A percentile compares a stretch with the other conserved stretches of the same genome.
These are phyloP conservation scores for Caretta caretta DNA, from an alignment of 2,113 vertebrate species.

Conservation along the genomic window DNA sequence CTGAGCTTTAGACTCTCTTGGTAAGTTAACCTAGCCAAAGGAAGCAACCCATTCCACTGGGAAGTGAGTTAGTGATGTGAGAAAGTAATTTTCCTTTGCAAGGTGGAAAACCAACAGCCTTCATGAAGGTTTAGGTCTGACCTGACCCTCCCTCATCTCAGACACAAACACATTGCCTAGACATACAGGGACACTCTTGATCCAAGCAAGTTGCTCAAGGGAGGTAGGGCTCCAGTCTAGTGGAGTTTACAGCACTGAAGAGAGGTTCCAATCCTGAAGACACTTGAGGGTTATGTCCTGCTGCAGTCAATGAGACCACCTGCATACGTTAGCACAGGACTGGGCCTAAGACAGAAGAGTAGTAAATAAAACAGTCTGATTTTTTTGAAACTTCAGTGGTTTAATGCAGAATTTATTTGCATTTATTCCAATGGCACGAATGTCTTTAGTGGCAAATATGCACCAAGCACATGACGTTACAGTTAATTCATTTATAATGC, in stretches of 20 bases:
- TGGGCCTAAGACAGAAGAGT: background rate
- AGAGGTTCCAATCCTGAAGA: background rate
- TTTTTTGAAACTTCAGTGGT: background rate
- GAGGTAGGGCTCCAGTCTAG: background rate
- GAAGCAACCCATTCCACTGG: too few species aligned
- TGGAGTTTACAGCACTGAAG: background rate
- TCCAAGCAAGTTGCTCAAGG: background rate
- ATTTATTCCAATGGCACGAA: background rate
- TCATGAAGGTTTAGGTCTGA: background rate
- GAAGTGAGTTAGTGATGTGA: background rate
- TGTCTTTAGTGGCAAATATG: background rate
- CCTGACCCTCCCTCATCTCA: background rate
- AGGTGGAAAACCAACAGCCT: constrained; percentile 23
- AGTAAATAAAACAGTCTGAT: background rate
- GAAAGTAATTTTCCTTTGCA: background rate
- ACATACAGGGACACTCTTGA: background rate
- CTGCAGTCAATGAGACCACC: background rate
- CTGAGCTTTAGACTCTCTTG: background rate
- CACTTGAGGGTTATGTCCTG: background rate
- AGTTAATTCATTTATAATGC: background rate
- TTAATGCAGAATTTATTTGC: background rate
- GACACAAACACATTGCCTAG: background rate
- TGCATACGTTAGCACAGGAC: background rate
- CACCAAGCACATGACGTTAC: background rate
- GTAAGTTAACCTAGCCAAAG: too few species aligned